Conservation (phyloP, 2,888 invertebrate species). For the Colostygia pectinataria region DNA sequence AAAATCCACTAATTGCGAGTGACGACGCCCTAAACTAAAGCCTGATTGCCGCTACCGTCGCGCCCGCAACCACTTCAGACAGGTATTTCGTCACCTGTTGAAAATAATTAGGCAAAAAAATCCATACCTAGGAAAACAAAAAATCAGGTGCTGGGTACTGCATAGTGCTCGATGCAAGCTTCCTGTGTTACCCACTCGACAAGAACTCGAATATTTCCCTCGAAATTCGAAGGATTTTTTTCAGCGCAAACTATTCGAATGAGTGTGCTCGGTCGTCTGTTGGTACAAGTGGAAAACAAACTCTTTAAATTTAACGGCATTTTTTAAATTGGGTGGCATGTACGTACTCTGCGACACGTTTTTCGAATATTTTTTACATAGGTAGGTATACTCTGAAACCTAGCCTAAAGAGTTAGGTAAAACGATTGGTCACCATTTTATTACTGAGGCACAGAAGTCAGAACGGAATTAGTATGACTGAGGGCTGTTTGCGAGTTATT, state of each 20-base stretch:
- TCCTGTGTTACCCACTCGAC: slow-evolving; percentile 70
- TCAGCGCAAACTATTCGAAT: slow-evolving; percentile 57
- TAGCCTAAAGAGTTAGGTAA: too few relatives aligned
- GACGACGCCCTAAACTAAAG: slow-evolving; percentile 65
- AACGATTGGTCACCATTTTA: too few relatives aligned
- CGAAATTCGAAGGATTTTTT: slow-evolving; percentile 58
- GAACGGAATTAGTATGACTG: too few relatives aligned
- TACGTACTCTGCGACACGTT: slow-evolving; percentile 10
- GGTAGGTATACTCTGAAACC: too few relatives aligned
- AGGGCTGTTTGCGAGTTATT: too few relatives aligned
- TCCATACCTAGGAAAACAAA: slow-evolving; percentile 74
- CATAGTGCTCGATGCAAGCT: slow-evolving; percentile 61
- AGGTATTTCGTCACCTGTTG: slow-evolving; percentile 81
- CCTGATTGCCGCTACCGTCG: slow-evolving; percentile 48
- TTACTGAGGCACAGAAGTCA: too few relatives aligned
- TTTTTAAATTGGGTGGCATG: slow-evolving; percentile 29
- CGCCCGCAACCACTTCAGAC: slow-evolving; percentile 63
- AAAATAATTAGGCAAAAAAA: slow-evolving; percentile 84
- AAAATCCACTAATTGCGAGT: slow-evolving; percentile 73
- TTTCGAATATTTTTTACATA: background rate
- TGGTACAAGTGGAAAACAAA: slow-evolving; percentile 56
- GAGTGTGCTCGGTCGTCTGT: slow-evolving; percentile 55
- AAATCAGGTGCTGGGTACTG: slow-evolving; percentile 74
- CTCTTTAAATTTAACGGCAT: slow-evolving; percentile 43
- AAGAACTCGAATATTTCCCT: slow-evolving; percentile 51